Evolutionary conservation across 1,140 invertebrate species (phyloP).

Genomic region (Muscidifurax raptorellus): DNA sequence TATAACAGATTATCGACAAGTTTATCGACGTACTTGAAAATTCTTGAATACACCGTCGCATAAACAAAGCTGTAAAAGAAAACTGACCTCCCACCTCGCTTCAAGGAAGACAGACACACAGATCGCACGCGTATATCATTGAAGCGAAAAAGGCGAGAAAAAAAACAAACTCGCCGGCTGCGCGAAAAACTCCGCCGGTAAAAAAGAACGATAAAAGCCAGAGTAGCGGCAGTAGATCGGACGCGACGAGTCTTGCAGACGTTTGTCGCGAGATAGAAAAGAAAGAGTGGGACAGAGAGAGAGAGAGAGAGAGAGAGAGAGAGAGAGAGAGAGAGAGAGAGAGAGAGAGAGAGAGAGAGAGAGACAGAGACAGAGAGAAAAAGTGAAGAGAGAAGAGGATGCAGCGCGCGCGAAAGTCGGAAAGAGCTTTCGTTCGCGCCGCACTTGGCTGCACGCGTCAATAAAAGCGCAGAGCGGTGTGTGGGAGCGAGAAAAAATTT

Average conservation of each 20-base stretch:
- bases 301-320: not conserved
- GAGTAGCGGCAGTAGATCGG: not conserved
- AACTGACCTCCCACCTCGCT: not conserved
- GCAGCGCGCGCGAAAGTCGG: not conserved
- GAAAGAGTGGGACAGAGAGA: not conserved
- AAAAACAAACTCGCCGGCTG: not conserved
- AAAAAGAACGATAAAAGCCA: not conserved
- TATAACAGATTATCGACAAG: not conserved
- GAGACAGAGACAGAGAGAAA: not conserved
- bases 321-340: not conserved
- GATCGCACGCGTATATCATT: not conserved
- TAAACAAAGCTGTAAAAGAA: not conserved
- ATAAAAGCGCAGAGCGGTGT: not conserved
- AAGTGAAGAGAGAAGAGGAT: not conserved
- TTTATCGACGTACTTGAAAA: too few relatives aligned
- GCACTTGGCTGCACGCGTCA: not conserved
- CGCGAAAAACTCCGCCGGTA: not conserved
- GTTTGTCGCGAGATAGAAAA: not conserved
- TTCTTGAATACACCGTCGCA: too few relatives aligned
- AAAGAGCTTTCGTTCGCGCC: not conserved
- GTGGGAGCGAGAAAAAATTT: not conserved
- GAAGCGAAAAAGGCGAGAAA: not conserved
- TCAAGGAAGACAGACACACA: too few relatives aligned
- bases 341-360: constrained; percentile 16
- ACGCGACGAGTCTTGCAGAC: not conserved